Evolutionary conservation across 2,113 vertebrate genomes (phyloP), one percentile per base, ranked within the genome.

Genomic region (Acrocephalus arundinaceus): DNA sequence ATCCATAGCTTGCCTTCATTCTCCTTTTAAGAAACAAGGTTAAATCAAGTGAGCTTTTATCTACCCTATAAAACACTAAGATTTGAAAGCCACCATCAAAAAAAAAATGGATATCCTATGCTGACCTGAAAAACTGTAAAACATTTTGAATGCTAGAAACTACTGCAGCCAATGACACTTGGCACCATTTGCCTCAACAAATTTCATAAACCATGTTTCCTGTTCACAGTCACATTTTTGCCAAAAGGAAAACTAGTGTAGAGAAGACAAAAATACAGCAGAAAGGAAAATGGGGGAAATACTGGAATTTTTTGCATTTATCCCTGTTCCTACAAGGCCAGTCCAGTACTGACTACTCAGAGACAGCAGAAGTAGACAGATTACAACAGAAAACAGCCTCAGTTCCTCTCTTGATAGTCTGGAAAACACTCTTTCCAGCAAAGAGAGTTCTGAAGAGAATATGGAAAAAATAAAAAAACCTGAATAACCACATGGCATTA

Each of bases 231-330:
- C 28, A 57, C 10, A 75, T 90, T 84, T 68, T 43, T 62, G 6
- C 45, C 31, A 55, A 83, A 85, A 90, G 22, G 12, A 35, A 86
- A 51, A 46, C 10, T 31, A 52, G 1, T 4, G 16, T 6, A 72
- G 23, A 48, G n/a, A 73, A 70, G 10, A 73, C 0, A 68, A 39
- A 79, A 93, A 84, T 1, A 3, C 11, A 85, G 61, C 10, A 71
- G 43, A 89, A 90, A 67, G 6, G 14, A 58, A 88, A 65, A 61
- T 3, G 3, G 3, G 7, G 43, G 28, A 82, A 73, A 88, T 45
- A 13, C 4, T 65, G 7, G 2, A 2, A 0, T 1, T 1, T 43
- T 63, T 39, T 58, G 22, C 23, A 62, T 54, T 89, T 79, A 35
- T 33, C 7, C 21, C 11, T 65, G 48, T 66, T 27, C 13, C 31